Percentiles rank a stretch among this genome's conserved stretches.
These are phyloP conservation scores for Acridotheres tristis DNA, from an alignment of 2,797 vertebrate genomes.

Conservation along the genomic window DNA sequence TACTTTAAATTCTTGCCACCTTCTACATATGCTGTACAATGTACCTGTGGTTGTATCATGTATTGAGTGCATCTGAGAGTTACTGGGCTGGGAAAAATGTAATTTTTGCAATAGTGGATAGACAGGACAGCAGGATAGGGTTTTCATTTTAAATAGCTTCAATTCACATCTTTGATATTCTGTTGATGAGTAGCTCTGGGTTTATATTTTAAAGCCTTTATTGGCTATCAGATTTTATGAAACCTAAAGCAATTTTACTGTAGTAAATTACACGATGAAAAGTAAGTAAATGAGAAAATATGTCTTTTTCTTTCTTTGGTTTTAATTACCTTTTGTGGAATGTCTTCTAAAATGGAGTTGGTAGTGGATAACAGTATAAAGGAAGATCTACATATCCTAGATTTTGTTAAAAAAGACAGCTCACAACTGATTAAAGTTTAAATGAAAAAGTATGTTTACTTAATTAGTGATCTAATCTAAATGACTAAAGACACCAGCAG, in stretches of 20 bases:
- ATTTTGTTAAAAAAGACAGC: not conserved
- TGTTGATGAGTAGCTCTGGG: not conserved
- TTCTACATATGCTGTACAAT: not conserved
- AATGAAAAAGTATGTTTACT: not conserved
- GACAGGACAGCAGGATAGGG: not conserved
- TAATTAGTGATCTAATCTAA: not conserved
- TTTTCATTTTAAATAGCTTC: not conserved
- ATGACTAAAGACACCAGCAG: not conserved
- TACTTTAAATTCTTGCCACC: not conserved
- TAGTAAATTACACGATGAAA: not conserved
- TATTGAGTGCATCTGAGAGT: not conserved
- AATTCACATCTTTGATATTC: not conserved
- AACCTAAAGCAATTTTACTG: not conserved
- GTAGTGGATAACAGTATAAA: not conserved
- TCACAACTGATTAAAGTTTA: not conserved
- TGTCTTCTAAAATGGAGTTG: not conserved
- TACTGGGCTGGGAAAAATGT: not conserved
- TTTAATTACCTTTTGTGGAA: not conserved
- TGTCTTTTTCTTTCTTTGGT: not conserved
- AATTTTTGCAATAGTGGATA: not conserved
- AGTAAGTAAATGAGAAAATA: not conserved
- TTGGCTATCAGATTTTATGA: not conserved
- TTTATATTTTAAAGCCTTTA: not conserved
- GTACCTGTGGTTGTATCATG: not conserved
- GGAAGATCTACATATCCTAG: not conserved